Evolutionary conservation across 2,797 vertebrate genomes (phyloP).

Genomic region (Smutsia temminckii): DNA sequence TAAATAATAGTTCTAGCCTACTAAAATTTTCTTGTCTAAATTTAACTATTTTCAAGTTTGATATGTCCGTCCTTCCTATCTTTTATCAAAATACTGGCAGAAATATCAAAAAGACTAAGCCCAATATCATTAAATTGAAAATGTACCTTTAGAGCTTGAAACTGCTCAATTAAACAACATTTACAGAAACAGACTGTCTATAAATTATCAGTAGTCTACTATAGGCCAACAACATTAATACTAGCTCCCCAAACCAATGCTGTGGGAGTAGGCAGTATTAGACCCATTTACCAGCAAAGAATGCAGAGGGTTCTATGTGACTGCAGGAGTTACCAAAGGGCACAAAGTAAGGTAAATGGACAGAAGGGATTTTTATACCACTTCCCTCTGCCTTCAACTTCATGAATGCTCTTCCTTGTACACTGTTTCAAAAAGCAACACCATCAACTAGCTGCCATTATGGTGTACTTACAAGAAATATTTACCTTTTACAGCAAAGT

Average conservation of each 20-base stretch:
- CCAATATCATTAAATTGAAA: not conserved
- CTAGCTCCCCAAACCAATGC: not conserved
- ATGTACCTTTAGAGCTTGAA: not conserved
- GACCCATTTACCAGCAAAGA: not conserved
- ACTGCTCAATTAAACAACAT: not conserved
- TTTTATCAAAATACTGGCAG: not conserved
- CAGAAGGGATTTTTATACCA: not conserved
- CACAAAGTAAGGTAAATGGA: no score
- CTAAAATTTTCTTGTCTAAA: not conserved
- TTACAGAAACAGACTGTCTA: not conserved
- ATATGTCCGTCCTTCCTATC: not conserved
- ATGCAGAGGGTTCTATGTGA: not conserved
- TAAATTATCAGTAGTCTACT: not conserved
- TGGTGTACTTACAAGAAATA: not conserved
- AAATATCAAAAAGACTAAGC: not conserved
- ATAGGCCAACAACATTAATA: not conserved
- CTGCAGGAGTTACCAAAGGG: not conserved
- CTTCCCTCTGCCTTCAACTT: not conserved
- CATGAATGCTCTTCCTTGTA: not conserved
- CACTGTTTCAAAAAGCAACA: not conserved
- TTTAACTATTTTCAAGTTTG: not conserved
- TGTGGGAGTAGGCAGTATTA: not conserved
- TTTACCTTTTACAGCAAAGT: not conserved
- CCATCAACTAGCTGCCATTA: not conserved
- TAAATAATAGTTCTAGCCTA: not conserved